These are phyloP conservation scores for Homarus gammarus DNA, from an alignment of 2,888 invertebrate genomes.

Conservation along the genomic window DNA sequence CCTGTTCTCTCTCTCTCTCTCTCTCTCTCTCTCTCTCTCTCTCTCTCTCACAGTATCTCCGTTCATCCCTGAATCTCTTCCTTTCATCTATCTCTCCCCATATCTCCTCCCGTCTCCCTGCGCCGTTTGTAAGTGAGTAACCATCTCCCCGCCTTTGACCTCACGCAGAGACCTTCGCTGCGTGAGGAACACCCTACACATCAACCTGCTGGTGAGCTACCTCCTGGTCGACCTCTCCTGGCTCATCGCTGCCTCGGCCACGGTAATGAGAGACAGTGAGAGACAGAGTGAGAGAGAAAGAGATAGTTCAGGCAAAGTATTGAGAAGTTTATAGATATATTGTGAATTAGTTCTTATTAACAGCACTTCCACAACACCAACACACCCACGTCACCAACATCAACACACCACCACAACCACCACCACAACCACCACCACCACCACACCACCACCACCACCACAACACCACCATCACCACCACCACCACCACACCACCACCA, in stretches of 20 bases:
- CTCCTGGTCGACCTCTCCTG: constrained; percentile 92
- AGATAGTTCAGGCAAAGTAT: too few relatives aligned
- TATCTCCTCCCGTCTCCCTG: too few relatives aligned
- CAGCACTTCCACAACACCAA: too few relatives aligned
- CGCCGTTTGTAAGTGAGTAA: too few relatives aligned
- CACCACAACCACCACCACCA: too few relatives aligned
- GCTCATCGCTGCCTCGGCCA: constrained; percentile 89
- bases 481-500: too few relatives aligned
- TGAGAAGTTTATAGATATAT: too few relatives aligned
- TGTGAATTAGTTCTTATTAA: too few relatives aligned
- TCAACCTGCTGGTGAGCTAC: constrained; percentile 95
- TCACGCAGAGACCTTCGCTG: constrained; percentile 91
- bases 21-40: constrained; percentile 22
- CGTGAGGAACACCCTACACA: constrained; percentile 94
- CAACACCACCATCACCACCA: too few relatives aligned
- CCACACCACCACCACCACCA: too few relatives aligned
- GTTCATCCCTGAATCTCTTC: constrained; percentile 14
- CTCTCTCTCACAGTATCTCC: constrained; percentile 22
- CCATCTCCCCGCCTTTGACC: too few relatives aligned
- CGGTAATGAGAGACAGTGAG: constrained; percentile 81
- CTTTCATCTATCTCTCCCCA: neutral
- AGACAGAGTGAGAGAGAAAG: neutral
- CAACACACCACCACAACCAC: too few relatives aligned
- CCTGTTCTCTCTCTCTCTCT: constrained; percentile 30
- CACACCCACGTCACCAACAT: neutral